Evolutionary conservation across 2,797 vertebrate genomes (phyloP).

Genomic region (Enteromius unitaeniatus): DNA sequence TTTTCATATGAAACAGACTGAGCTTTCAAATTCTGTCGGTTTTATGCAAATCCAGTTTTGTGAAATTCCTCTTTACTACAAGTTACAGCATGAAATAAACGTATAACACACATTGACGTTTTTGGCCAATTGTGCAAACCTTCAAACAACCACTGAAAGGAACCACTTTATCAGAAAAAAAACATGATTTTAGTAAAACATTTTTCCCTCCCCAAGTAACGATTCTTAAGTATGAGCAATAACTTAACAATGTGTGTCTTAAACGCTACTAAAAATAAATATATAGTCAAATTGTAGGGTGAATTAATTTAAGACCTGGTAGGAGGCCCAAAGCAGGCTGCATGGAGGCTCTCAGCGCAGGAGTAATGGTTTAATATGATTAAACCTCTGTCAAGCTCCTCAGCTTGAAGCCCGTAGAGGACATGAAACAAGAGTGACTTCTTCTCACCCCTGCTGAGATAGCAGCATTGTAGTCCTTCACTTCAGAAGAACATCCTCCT

Average conservation of each 20-base stretch:
- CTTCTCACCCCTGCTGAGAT: not conserved
- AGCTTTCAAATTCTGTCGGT: not conserved
- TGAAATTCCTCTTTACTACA: not conserved
- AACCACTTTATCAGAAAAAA: not conserved
- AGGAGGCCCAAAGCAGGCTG: not conserved
- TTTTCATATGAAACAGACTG: not conserved
- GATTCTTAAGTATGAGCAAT: not conserved
- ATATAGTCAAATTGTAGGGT: not conserved
- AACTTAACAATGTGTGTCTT: not conserved
- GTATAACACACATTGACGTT: not conserved
- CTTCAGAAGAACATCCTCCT: not conserved
- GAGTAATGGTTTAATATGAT: constrained; percentile 11
- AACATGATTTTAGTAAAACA: not conserved
- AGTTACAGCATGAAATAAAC: not conserved
- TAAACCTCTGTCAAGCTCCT: constrained; percentile 7
- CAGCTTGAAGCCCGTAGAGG: constrained; percentile 25
- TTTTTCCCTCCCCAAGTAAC: not conserved
- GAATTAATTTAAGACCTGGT: not conserved
- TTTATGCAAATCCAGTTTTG: not conserved
- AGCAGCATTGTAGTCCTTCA: constrained; percentile 14
- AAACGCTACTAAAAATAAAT: not conserved
- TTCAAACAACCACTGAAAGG: not conserved
- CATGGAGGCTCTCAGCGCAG: not conserved
- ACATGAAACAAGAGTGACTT: constrained; percentile 27
- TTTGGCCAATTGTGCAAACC: not conserved